Percentiles rank a stretch among this genome's conserved stretches.
Evolutionary conservation across 92 coral and sea anemone species (phyloP).

Genomic region (Parazoanthus swiftii): DNA sequence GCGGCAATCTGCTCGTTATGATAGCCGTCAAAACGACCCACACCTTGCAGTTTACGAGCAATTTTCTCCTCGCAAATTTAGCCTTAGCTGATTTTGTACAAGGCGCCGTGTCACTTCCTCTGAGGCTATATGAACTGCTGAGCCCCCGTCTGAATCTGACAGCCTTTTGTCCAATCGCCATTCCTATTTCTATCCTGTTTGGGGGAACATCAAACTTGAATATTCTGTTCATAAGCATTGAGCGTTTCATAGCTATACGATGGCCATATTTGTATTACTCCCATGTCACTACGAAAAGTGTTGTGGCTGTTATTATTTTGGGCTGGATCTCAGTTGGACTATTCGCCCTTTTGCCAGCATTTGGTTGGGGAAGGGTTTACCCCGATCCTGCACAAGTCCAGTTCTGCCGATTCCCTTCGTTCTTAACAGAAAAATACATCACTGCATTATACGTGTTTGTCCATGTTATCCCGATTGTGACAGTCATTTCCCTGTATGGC

Average conservation of each 20-base stretch:
- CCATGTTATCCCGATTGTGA: conserved; percentile 63
- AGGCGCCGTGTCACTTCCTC: conserved; percentile 69
- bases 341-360: conserved; percentile 57
- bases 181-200: conserved; percentile 62
- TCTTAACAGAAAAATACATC: conserved; percentile 54
- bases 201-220: conserved; percentile 76
- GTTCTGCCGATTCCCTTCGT: conserved; percentile 68
- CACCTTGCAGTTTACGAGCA: conserved; percentile 63
- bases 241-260: conserved; percentile 67
- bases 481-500: conserved; percentile 58
- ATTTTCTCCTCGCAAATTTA: conserved; percentile 65
- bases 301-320: conserved; percentile 25
- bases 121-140: conserved; percentile 57
- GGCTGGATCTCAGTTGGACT: conserved; percentile 56
- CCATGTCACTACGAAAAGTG: conserved; percentile 44
- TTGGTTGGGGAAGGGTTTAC: conserved; percentile 58
- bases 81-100: conserved; percentile 76
- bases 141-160: conserved; percentile 12
- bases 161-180: conserved; percentile 52
- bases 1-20: conserved; percentile 70
- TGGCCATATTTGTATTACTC: conserved; percentile 70
- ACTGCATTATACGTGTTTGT: conserved; percentile 50
- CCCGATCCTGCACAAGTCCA: not conserved
- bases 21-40: conserved; percentile 53
- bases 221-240: conserved; percentile 71